Conservation (phyloP, 2,797 vertebrate species). For the Serranus cabrilla region DNA sequence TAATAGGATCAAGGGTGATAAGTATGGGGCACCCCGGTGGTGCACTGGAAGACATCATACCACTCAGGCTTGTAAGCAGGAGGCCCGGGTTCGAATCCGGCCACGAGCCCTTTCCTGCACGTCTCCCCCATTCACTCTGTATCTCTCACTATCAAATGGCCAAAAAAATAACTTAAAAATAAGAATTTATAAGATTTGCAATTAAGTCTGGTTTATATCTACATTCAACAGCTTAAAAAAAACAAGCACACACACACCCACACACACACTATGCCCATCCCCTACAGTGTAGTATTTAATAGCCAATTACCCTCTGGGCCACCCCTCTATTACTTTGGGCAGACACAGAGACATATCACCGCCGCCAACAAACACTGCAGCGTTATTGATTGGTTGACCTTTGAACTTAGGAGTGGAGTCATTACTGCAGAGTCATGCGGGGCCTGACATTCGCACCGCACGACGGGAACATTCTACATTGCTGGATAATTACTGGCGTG, state of each 20-base stretch:
- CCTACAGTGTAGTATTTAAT: constrained; percentile 69
- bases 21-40: no score
- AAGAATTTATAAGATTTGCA: neutral
- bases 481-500: constrained; percentile 78
- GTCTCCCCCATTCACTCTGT: no score
- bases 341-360: constrained; percentile 59
- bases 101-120: no score
- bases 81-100: no score
- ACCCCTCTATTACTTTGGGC: constrained; percentile 63
- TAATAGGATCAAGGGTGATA: neutral
- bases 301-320: constrained; percentile 77
- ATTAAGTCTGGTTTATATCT: constrained; percentile 1
- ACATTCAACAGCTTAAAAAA: constrained; percentile 1
- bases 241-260: neutral
- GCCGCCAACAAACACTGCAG: constrained; percentile 28
- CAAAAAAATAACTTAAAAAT: no score
- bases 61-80: no score
- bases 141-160: no score
- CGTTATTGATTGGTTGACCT: constrained; percentile 82
- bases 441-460: constrained; percentile 67
- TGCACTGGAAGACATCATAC: no score
- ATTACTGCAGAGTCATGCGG: constrained; percentile 76
- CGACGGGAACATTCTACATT: constrained; percentile 68
- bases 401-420: constrained; percentile 75
- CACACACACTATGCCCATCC: neutral